Conservation (phyloP, 1,140 invertebrate species). For the Parapsyche elsis region DNA sequence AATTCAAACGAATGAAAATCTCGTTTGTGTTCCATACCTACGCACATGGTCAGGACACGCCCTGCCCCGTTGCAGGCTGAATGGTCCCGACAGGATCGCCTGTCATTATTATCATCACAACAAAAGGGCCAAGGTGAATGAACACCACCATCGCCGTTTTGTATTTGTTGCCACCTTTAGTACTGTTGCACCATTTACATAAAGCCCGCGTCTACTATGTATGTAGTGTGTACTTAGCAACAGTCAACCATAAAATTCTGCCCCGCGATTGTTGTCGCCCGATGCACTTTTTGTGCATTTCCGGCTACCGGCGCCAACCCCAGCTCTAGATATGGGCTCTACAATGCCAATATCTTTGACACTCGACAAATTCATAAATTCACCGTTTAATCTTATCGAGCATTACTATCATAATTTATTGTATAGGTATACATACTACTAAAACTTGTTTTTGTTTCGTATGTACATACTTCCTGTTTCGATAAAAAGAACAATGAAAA, state of each 20-base stretch:
- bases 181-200: no score
- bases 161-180: neutral
- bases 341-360: no score
- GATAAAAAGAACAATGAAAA: no score
- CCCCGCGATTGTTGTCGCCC: neutral
- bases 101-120: conserved; percentile 35
- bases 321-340: no score
- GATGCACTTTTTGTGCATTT: conserved; percentile 20
- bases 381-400: no score
- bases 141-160: conserved; percentile 17
- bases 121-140: conserved; percentile 34
- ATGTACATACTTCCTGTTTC: no score
- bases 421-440: no score
- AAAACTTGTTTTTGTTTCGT: no score
- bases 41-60: conserved; percentile 33
- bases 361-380: no score
- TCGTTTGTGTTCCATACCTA: neutral
- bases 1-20: neutral
- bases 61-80: conserved; percentile 17
- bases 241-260: conserved; percentile 19
- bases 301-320: conserved; percentile 9
- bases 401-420: no score
- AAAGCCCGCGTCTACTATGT: no score
- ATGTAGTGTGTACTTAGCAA: no score
- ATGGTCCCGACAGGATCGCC: conserved; percentile 2